phyloP scores from a whole-genome alignment of 2,113 vertebrate genomes.

The Nipponia nippon region DNA sequence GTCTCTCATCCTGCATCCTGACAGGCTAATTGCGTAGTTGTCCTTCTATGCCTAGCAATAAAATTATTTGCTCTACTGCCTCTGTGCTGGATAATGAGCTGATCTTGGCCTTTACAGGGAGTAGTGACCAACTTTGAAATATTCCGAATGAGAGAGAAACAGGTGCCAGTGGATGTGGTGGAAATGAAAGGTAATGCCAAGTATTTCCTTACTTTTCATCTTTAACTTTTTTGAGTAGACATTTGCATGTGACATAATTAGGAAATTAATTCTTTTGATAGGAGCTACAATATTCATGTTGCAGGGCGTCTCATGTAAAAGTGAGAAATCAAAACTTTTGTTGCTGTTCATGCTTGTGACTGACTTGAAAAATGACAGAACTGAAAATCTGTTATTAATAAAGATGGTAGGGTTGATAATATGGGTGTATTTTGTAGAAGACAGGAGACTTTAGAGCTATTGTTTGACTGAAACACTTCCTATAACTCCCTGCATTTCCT shows the following conservation, averaged over 20 bases:
- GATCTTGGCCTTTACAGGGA: constrained; percentile 74
- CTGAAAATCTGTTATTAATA: not conserved
- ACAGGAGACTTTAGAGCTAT: not conserved
- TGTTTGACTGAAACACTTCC: not conserved
- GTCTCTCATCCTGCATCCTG: not conserved
- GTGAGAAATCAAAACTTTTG: not conserved
- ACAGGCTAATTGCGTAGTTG: not conserved
- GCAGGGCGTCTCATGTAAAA: not conserved
- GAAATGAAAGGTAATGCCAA: constrained; percentile 92
- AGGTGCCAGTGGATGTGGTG: constrained; percentile 97
- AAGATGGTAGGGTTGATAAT: not conserved
- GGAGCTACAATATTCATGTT: not conserved
- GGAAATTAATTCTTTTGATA: not conserved
- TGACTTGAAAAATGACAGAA: not conserved
- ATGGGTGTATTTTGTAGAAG: not conserved
- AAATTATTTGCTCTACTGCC: not conserved
- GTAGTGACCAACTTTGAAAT: constrained; percentile 99
- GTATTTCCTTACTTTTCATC: not conserved
- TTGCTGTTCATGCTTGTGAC: not conserved
- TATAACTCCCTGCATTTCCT: not conserved
- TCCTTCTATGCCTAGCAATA: not conserved
- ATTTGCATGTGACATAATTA: not conserved
- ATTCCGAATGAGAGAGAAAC: constrained; percentile 98
- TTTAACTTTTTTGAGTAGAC: not conserved
- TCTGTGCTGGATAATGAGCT: not conserved